Base-by-base conservation (phyloP, 2,113 vertebrate species). In the Rhinichthys klamathensis region DNA sequence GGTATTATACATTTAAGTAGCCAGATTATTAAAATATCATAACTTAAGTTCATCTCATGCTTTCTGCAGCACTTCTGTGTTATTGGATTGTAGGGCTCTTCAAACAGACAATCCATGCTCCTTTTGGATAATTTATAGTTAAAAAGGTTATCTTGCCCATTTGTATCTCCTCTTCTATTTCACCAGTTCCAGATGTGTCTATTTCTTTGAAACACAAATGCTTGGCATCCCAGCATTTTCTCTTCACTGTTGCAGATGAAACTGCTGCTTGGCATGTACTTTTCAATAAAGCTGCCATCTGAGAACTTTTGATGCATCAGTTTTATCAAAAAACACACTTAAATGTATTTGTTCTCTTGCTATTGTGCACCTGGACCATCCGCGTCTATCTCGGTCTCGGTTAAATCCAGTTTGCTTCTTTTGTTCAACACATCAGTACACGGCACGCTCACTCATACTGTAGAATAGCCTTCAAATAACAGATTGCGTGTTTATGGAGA, bases 201-300 rank as follows among this genome's bases (percentile, higher is more conserved):
- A 58, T 23, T 56, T 78, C 51, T 78, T 78, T 35, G 18, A 58
- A 58, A 78, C 76, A 7, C 21, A 41, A 60, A 78, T 25, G 76
- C 10, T 32, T 54, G 49, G 32, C 1, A 78, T 78, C 49, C 16
- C 54, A 38, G 5, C 4, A n/a, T 46, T 23, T 73, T 73, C 5
- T 25, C 38, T n/a, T 73, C 70, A 46, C 70, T 25, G 10, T 4
- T 25, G 41, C 41, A 73, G 54, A n/a, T 78, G 54, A 38, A 58
- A 60, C 21, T n/a, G 30, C 18, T 38, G 35, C 21, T 25, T 79
- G 76, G 35, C 23, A 61, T 25, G 32, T 9, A 23, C 16, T 77
- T 54, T 23, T 56, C 27, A 35, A 35, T 35, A 23, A 41, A 61
- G 76, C 21, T 41, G 76, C 76, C 32, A 79, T 0, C 49, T 13